Percentiles rank a stretch among this genome's conserved stretches.
Conservation (phyloP, 2,888 invertebrate genomes). For the Leptopilina syphax region DNA sequence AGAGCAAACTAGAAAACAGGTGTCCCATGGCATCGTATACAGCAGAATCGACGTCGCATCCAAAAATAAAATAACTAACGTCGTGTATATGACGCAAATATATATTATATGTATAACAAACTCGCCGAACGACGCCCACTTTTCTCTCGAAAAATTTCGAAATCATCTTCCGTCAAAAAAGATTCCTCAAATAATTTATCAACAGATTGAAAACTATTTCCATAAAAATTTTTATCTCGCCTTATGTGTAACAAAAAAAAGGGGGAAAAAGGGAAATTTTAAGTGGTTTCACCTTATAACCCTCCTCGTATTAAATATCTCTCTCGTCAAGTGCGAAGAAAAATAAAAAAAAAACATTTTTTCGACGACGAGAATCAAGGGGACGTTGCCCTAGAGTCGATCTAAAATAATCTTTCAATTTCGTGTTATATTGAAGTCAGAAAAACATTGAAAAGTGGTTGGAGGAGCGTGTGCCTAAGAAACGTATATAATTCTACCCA, state of each 20-base stretch:
- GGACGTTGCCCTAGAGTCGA: background rate
- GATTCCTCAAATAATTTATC: too few species aligned
- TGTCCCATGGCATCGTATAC: slow-evolving; percentile 64
- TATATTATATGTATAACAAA: slow-evolving; percentile 18
- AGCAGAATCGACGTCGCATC: slow-evolving; percentile 67
- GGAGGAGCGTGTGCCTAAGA: background rate
- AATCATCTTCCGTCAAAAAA: slow-evolving; percentile 8
- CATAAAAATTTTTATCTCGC: too few species aligned
- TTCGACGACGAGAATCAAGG: background rate
- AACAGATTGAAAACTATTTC: too few species aligned
- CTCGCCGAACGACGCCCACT: slow-evolving; percentile 51
- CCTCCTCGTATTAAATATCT: slow-evolving; percentile 8
- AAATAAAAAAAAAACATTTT: background rate
- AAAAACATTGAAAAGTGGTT: slow-evolving; percentile 19
- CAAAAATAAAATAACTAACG: slow-evolving; percentile 66
- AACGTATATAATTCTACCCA: slow-evolving; percentile 7
- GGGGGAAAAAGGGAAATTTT: background rate
- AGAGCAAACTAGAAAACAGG: slow-evolving; percentile 64
- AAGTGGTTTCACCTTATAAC: slow-evolving; percentile 35
- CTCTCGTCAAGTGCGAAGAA: slow-evolving; percentile 7
- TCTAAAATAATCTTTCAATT: slow-evolving; percentile 26
- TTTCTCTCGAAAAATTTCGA: slow-evolving; percentile 41
- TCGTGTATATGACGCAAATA: slow-evolving; percentile 59
- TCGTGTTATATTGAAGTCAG: background rate
- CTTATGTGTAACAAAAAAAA: background rate